Conservation (phyloP, 2,888 invertebrate genomes). For the Zonitis immaculata region DNA sequence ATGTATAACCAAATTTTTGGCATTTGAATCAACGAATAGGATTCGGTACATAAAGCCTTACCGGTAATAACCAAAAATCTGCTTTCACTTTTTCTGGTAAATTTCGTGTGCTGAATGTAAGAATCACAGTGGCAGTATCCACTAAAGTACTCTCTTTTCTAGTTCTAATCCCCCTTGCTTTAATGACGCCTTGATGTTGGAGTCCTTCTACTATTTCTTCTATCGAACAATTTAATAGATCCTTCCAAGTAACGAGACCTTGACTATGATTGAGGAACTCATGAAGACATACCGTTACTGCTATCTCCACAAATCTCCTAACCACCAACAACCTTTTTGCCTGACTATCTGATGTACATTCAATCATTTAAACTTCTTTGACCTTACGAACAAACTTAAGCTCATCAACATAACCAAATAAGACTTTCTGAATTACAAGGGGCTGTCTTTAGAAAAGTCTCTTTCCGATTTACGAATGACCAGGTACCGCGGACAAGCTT, state of each 20-base stretch:
- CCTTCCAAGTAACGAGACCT: not conserved
- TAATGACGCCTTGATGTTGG: not conserved
- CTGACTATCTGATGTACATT: not conserved
- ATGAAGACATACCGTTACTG: not conserved
- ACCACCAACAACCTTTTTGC: not conserved
- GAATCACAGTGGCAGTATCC: not conserved
- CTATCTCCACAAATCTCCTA: too few relatives aligned
- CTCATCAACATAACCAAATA: too few relatives aligned
- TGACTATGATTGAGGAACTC: not conserved
- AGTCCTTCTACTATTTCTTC: not conserved
- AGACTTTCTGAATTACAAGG: too few relatives aligned
- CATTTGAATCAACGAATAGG: constrained; percentile 18
- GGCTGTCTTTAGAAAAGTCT: not conserved
- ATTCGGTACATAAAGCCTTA: not conserved
- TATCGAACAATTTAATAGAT: not conserved
- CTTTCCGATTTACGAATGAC: not conserved
- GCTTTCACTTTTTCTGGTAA: not conserved
- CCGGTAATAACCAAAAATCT: not conserved
- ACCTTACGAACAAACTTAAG: not conserved
- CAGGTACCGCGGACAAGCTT: not conserved
- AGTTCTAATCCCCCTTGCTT: not conserved
- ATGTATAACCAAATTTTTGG: constrained; percentile 16
- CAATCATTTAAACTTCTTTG: not conserved
- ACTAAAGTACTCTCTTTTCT: not conserved
- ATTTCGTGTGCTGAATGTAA: not conserved